phyloP scores from a whole-genome alignment of 2,113 vertebrate genomes.

The Uria lomvia region DNA sequence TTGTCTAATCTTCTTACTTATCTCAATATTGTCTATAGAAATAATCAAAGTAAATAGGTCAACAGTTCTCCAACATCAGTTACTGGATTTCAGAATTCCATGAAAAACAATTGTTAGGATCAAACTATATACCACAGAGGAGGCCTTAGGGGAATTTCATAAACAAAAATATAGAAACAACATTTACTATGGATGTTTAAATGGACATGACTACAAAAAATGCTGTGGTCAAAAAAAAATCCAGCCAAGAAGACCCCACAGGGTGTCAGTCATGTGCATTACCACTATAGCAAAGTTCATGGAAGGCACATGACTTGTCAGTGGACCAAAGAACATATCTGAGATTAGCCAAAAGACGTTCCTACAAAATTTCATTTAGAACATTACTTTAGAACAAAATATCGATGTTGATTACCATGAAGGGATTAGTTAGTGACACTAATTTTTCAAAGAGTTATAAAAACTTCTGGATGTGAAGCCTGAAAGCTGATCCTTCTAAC shows the following conservation, averaged over 20 bases:
- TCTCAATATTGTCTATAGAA: slow-evolving; percentile 16
- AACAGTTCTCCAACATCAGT: slow-evolving; percentile 39
- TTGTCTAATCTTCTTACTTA: slow-evolving; percentile 45
- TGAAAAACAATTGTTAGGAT: neutral
- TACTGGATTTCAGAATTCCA: neutral
- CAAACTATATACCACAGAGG: neutral
- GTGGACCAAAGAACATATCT: neutral
- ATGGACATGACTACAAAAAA: slow-evolving; percentile 15
- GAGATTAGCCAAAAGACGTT: neutral
- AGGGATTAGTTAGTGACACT: neutral
- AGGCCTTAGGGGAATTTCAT: slow-evolving; percentile 7
- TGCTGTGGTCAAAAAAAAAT: neutral
- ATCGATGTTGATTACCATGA: neutral
- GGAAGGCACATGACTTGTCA: neutral
- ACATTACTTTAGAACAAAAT: neutral
- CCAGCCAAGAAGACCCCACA: neutral
- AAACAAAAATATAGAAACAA: slow-evolving; percentile 47
- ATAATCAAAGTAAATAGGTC: slow-evolving; percentile 16
- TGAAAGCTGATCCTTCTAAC: neutral
- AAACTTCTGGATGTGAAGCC: neutral
- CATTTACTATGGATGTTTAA: slow-evolving; percentile 28
- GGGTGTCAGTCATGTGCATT: neutral
- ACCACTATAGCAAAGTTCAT: neutral
- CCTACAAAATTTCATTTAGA: neutral
- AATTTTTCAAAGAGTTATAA: neutral